Percentiles rank a stretch among this genome's conserved stretches.
Conservation (phyloP, 2,113 vertebrate species). For the Galbula dea region DNA sequence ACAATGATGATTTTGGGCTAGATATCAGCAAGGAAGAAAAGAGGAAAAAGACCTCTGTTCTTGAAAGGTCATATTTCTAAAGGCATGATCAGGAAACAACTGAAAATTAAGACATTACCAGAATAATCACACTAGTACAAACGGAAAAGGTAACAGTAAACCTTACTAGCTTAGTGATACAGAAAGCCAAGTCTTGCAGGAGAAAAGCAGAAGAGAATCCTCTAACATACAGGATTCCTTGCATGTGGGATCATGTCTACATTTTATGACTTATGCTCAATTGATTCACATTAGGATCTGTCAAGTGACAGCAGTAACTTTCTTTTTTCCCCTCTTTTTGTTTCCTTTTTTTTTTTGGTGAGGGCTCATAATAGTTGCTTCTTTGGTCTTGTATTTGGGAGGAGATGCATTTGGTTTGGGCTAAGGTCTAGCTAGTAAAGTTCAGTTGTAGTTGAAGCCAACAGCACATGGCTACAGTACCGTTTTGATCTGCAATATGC, state of each 20-base stretch:
- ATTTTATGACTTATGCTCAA: not conserved
- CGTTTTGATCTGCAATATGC: not conserved
- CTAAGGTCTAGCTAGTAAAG: not conserved
- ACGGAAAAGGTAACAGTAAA: not conserved
- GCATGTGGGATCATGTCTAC: slow-evolving; percentile 3
- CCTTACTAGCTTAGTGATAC: not conserved
- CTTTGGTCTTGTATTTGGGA: not conserved
- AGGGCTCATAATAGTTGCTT: not conserved
- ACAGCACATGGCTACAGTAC: not conserved
- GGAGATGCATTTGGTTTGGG: not conserved
- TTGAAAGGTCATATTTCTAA: not conserved
- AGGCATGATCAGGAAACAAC: not conserved
- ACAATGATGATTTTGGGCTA: not conserved
- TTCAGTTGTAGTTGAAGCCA: not conserved
- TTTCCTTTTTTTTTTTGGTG: fast-evolving
- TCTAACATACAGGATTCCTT: not conserved
- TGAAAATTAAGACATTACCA: not conserved
- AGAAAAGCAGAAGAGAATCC: slow-evolving; percentile 2
- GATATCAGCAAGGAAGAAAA: not conserved
- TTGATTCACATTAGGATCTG: not conserved
- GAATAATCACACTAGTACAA: not conserved
- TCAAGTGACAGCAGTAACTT: not conserved
- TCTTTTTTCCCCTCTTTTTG: fast-evolving
- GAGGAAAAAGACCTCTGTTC: not conserved
- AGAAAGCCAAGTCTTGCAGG: not conserved